Evolutionary conservation across 2,113 vertebrate genomes (phyloP).

Genomic region (Plestiodon gilberti): DNA sequence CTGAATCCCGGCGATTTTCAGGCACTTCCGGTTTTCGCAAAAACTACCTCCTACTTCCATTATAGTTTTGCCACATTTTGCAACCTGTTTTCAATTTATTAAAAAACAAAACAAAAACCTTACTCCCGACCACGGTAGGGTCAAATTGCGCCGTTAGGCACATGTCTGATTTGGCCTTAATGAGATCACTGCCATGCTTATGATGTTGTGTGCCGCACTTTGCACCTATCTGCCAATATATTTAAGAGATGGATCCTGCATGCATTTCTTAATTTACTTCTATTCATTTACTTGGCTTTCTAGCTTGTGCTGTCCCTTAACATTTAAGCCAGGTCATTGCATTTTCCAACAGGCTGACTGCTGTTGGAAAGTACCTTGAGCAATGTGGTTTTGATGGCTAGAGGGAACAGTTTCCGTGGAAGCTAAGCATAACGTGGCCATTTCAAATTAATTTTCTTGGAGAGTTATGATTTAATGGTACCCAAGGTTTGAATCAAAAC

Average conservation of each 20-base stretch:
- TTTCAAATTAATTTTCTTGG: slow-evolving; percentile 7
- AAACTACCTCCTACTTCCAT: too few species aligned
- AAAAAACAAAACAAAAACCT: too few species aligned
- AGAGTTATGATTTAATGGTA: slow-evolving; percentile 16
- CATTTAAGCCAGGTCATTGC: neutral
- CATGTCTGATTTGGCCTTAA: too few species aligned
- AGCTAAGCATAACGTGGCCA: neutral
- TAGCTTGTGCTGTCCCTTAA: neutral
- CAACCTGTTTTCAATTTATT: too few species aligned
- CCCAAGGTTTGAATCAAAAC: neutral
- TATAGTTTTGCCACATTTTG: too few species aligned
- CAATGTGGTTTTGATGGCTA: neutral
- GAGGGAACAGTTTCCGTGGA: neutral
- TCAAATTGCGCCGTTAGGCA: too few species aligned
- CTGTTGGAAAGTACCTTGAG: neutral
- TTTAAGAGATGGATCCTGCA: neutral
- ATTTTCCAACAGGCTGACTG: neutral
- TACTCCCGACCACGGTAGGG: too few species aligned
- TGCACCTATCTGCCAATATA: too few species aligned
- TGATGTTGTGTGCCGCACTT: neutral
- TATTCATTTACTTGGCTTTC: neutral
- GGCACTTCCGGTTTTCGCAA: too few species aligned
- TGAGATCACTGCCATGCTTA: too few species aligned
- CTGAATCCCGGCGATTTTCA: too few species aligned
- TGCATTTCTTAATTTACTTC: neutral